A percentile compares a stretch with the other conserved stretches of the same genome.
Evolutionary conservation across 2,888 invertebrate genomes (phyloP).

Genomic region (Chrysopilus asiliformis): DNA sequence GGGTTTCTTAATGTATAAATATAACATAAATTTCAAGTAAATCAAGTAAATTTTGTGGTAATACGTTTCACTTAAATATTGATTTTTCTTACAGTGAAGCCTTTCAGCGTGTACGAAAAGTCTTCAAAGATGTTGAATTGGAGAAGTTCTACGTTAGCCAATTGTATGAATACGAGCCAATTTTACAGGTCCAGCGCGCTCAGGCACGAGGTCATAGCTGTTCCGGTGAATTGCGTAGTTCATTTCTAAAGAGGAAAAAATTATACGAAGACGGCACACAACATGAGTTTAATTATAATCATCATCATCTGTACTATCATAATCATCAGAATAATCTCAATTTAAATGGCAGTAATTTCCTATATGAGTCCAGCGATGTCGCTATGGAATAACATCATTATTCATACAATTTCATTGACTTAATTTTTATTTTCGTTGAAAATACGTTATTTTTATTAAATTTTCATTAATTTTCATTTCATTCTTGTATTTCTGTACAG

Average conservation of each 20-base stretch:
- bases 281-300: slow-evolving; percentile 4
- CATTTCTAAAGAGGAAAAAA: slow-evolving; percentile 24
- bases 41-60: not conserved
- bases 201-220: slow-evolving; percentile 25
- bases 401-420: not conserved
- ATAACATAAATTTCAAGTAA: slow-evolving; percentile 19
- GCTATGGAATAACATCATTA: slow-evolving; percentile 5
- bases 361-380: slow-evolving; percentile 3
- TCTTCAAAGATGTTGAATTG: slow-evolving; percentile 24
- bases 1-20: slow-evolving; percentile 27
- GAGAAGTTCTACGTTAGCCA: slow-evolving; percentile 25
- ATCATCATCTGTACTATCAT: not conserved
- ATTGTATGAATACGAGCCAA: slow-evolving; percentile 28
- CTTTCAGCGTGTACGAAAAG: slow-evolving; percentile 22
- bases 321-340: slow-evolving; percentile 1
- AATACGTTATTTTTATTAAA: not conserved
- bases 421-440: not conserved
- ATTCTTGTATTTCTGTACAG: not conserved
- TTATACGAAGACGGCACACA: slow-evolving; percentile 16
- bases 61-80: not conserved
- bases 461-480: slow-evolving; percentile 2
- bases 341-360: slow-evolving; percentile 2
- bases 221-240: slow-evolving; percentile 23
- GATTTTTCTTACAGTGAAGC: slow-evolving; percentile 19
- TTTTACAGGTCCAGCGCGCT: slow-evolving; percentile 26